phyloP scores from a whole-genome alignment of 2,797 vertebrate genomes.

The Anguilla anguilla region DNA sequence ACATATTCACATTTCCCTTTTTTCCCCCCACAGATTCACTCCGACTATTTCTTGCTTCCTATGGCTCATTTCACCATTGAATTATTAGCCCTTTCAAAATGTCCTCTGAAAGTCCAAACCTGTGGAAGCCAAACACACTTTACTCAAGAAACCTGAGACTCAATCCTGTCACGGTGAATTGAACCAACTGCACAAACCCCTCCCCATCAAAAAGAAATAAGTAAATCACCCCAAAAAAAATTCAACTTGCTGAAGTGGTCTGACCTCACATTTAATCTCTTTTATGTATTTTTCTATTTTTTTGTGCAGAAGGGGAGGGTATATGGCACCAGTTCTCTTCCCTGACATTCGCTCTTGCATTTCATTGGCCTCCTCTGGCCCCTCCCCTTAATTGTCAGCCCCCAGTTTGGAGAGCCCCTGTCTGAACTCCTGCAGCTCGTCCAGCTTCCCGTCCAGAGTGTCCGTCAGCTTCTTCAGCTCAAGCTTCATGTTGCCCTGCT shows the following conservation, averaged over 20 bases:
- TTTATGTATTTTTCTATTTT: background rate
- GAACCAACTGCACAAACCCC: constrained; percentile 42
- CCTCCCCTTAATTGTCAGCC: constrained; percentile 78
- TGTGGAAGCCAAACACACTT: constrained; percentile 7
- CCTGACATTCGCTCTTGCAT: background rate
- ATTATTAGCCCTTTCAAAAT: background rate
- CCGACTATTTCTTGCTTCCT: constrained; percentile 67
- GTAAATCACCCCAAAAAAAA: constrained; percentile 51
- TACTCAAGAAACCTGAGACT: constrained; percentile 52
- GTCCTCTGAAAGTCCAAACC: background rate
- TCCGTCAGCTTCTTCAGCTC: constrained; percentile 94
- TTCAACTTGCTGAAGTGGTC: constrained; percentile 54
- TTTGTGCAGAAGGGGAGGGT: background rate
- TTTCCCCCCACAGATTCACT: constrained; percentile 60
- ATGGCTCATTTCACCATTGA: background rate
- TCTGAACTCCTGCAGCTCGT: constrained; percentile 93
- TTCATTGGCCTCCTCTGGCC: background rate
- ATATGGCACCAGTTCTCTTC: constrained; percentile 13
- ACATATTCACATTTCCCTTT: constrained; percentile 48
- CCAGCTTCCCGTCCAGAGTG: constrained; percentile 91
- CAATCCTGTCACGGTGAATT: constrained; percentile 69
- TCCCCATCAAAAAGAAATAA: constrained; percentile 51
- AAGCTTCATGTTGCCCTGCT: constrained; percentile 86
- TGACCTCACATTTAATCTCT: background rate
- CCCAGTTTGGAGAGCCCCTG: constrained; percentile 91